Percentiles rank a stretch among this genome's conserved stretches.
These are phyloP conservation scores for Stegastes partitus DNA, from an alignment of 2,113 vertebrate species.

Conservation along the genomic window DNA sequence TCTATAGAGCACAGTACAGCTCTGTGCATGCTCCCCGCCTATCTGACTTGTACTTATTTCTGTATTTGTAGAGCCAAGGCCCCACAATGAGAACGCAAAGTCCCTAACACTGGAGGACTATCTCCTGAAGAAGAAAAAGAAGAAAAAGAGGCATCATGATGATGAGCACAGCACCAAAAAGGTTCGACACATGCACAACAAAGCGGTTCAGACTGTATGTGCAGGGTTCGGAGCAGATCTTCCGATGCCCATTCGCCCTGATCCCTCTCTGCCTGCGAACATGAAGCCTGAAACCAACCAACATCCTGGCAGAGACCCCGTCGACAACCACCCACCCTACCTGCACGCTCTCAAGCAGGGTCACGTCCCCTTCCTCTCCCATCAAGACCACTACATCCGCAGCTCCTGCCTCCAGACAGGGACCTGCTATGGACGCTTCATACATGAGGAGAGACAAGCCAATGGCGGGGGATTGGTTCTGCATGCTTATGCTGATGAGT, in stretches of 20 bases:
- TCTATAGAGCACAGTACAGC: too few relatives aligned
- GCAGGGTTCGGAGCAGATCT: conserved; percentile 83
- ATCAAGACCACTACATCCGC: conserved; percentile 95
- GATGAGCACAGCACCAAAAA: conserved; percentile 88
- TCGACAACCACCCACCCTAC: conserved; percentile 81
- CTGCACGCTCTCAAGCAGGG: conserved; percentile 88
- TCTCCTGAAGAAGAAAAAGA: conserved; percentile 95
- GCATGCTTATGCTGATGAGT: conserved; percentile 96
- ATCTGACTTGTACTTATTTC: not conserved
- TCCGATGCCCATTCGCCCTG: conserved; percentile 73
- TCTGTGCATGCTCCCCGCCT: not conserved
- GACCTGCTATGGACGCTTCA: conserved; percentile 90
- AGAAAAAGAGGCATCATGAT: conserved; percentile 95
- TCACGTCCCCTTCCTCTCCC: conserved; percentile 90
- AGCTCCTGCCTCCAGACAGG: conserved; percentile 92
- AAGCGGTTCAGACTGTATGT: conserved; percentile 95
- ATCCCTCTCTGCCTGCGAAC: conserved; percentile 77
- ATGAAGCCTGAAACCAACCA: conserved; percentile 88
- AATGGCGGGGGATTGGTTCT: conserved; percentile 95
- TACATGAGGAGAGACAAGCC: conserved; percentile 95
- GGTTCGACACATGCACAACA: conserved; percentile 89
- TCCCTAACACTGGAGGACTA: conserved; percentile 89
- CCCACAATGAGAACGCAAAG: conserved; percentile 91
- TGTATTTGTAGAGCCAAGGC: conserved; percentile 85
- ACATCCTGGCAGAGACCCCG: conserved; percentile 64